A percentile compares a stretch with the other conserved stretches of the same genome.
Evolutionary conservation across 2,888 invertebrate species (phyloP).

Genomic region (Caenorhabditis sulstoni): DNA sequence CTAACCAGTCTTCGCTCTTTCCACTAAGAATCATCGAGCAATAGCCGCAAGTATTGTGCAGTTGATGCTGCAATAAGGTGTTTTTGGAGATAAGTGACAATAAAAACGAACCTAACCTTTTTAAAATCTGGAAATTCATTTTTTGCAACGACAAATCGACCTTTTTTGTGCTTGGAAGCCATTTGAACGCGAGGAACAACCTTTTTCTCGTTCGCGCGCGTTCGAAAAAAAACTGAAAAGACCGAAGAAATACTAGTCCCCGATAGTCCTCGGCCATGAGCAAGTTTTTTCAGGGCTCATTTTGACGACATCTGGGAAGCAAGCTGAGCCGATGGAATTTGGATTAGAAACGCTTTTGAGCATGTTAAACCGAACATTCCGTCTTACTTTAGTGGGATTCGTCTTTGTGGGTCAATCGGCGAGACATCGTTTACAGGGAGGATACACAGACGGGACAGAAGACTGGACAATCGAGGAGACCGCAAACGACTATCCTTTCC

Average conservation of each 20-base stretch:
- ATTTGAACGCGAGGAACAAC: too few relatives aligned
- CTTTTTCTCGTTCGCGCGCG: not conserved
- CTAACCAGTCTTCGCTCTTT: too few relatives aligned
- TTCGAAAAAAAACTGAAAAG: slow-evolving; percentile 1
- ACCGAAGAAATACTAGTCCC: not conserved
- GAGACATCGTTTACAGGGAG: not conserved
- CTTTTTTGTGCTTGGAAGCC: too few relatives aligned
- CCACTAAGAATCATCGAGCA: not conserved
- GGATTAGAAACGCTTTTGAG: too few relatives aligned
- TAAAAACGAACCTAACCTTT: too few relatives aligned
- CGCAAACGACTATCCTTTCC: slow-evolving; percentile 15
- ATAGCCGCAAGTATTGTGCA: slow-evolving; percentile 25
- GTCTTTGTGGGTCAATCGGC: slow-evolving; percentile 21
- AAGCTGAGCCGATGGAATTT: too few relatives aligned
- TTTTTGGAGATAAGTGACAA: not conserved
- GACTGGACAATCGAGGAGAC: slow-evolving; percentile 3
- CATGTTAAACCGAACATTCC: too few relatives aligned
- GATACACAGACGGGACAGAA: not conserved
- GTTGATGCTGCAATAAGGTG: slow-evolving; percentile 1
- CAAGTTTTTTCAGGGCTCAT: not conserved
- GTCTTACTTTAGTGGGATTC: too few relatives aligned
- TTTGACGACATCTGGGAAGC: too few relatives aligned
- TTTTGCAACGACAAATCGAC: too few relatives aligned
- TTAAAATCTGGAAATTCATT: too few relatives aligned
- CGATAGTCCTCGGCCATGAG: not conserved